Base-by-base conservation (phyloP, 2,888 invertebrate genomes). In the Aphelenchoides bicaudatus region DNA sequence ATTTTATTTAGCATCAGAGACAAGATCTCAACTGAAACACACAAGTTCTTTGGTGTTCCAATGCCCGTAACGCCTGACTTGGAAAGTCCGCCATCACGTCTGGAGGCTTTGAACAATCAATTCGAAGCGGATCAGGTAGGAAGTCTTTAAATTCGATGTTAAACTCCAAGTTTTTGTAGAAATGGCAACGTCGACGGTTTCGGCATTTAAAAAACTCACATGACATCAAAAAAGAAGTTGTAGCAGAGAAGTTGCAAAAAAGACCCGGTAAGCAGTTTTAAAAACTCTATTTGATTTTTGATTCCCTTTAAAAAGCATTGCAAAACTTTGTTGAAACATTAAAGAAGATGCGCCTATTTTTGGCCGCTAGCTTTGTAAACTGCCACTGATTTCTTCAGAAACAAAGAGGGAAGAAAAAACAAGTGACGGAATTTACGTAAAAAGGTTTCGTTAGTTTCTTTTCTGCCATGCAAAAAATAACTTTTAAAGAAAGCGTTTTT, bases 141-240 rank as follows among this genome's bases (percentile, higher is more conserved):
- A 25, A 19, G 23, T 19, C 43, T 25, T 21, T 6, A 19, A 25
- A 43, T 43, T 25, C 43, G 8, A n/a, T n/a, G n/a, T n/a, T n/a
- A n/a, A n/a, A n/a, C n/a, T n/a, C n/a, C n/a, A n/a, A n/a, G n/a
- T n/a, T n/a, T n/a, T n/a, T n/a, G n/a, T n/a, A n/a, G n/a, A 63
- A 63, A 50, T 64, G 64, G 64, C 53, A 59, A 29, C 55, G 64
- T 39, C 67, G 64, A 19, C 55, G 64, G 3, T 49, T 67, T 34
- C 39, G 64, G 25, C 66, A 64, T 43, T 50, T 66, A 38, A 62
- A 58, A 13, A 51, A 61, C 25, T 46, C 50, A 31, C 67, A 64
- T 34, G 66, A 61, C 27, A 55, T 64, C 6, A 67, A 62, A 28
- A 34, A 47, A 23, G 61, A 67, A 10, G 31, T 29, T 19, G 46